These are phyloP conservation scores for Macrophya alboannulata DNA, from an alignment of 2,888 invertebrate genomes.

Conservation along the genomic window DNA sequence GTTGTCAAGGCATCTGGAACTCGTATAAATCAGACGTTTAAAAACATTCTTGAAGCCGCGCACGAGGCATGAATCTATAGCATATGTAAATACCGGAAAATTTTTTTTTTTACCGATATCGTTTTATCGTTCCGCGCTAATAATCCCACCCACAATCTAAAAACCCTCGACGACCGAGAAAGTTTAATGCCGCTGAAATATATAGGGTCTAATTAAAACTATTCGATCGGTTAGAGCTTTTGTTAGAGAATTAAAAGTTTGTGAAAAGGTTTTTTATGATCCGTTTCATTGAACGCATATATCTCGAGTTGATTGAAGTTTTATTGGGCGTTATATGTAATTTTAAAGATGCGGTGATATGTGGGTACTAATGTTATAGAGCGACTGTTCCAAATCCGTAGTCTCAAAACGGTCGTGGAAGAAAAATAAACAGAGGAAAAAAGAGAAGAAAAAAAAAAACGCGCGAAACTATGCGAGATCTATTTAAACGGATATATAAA, in stretches of 20 bases:
- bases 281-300: slow-evolving; percentile 3
- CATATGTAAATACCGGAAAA: slow-evolving; percentile 15
- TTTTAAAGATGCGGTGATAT: neutral
- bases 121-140: slow-evolving; percentile 3
- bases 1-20: slow-evolving; percentile 51
- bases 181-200: neutral
- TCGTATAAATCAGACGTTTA: slow-evolving; percentile 36
- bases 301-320: slow-evolving; percentile 1
- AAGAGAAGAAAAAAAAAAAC: neutral
- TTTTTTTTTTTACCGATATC: slow-evolving; percentile 12
- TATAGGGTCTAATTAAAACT: neutral
- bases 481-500: slow-evolving; percentile 37
- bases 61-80: slow-evolving; percentile 36
- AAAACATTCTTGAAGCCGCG: slow-evolving; percentile 8
- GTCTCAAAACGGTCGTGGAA: slow-evolving; percentile 25
- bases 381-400: slow-evolving; percentile 9
- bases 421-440: slow-evolving; percentile 29
- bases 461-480: slow-evolving; percentile 13
- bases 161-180: neutral
- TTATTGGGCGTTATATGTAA: neutral
- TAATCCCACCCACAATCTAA: neutral
- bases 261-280: neutral
- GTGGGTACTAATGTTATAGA: neutral
- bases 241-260: neutral
- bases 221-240: neutral